phyloP scores from a whole-genome alignment of 2,888 invertebrate genomes.

The Tipula unca region DNA sequence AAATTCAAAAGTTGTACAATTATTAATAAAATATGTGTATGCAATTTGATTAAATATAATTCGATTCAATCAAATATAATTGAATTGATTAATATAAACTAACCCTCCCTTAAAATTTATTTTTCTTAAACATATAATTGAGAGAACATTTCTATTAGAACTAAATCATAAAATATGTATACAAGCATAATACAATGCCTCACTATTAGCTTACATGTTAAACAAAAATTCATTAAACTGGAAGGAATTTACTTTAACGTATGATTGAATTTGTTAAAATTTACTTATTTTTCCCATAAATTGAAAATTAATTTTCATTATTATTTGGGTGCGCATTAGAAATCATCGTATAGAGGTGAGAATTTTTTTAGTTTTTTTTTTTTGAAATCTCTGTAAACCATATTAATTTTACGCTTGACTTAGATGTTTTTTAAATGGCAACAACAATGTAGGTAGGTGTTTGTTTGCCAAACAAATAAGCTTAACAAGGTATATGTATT shows the following conservation, averaged over 20 bases:
- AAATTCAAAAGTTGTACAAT: no score
- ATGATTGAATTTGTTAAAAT: neutral
- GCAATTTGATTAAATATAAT: no score
- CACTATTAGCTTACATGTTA: neutral
- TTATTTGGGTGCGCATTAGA: neutral
- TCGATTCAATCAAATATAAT: no score
- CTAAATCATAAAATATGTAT: neutral
- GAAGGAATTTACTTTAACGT: neutral
- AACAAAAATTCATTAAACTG: neutral
- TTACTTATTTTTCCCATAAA: neutral
- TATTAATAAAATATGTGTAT: no score
- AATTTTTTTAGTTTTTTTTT: no score
- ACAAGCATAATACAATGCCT: neutral
- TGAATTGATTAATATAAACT: no score
- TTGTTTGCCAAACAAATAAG: neutral
- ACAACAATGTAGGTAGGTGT: neutral
- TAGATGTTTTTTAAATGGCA: neutral
- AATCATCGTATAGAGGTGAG: neutral
- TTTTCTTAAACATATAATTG: no score
- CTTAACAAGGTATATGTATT: neutral
- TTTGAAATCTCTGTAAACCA: neutral
- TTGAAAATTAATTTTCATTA: neutral
- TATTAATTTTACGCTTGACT: neutral
- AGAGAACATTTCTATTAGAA: no score
- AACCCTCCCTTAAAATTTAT: neutral